phyloP scores from a whole-genome alignment of 2,888 invertebrate species.

The Melanostoma mellinum region DNA sequence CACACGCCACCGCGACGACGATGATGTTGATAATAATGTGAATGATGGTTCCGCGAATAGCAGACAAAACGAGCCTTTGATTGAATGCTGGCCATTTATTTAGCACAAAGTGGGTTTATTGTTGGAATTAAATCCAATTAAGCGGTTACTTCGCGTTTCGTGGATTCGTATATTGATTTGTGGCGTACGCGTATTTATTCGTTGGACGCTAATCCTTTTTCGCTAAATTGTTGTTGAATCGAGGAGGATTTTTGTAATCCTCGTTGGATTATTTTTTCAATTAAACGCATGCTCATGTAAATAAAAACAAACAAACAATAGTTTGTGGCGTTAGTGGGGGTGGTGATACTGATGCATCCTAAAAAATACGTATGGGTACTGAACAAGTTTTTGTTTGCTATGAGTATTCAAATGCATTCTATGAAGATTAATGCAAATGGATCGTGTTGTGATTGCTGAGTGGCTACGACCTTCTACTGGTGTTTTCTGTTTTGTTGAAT shows the following conservation, averaged over 20 bases:
- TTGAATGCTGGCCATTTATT: conserved; percentile 58
- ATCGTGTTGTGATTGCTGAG: no score
- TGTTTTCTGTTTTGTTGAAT: no score
- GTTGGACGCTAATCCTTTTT: conserved; percentile 41
- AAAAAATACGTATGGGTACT: no score
- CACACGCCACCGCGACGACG: neutral
- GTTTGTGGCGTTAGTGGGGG: neutral
- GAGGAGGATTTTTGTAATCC: conserved; percentile 9
- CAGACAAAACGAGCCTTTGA: conserved; percentile 40
- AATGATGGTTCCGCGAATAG: conserved; percentile 16
- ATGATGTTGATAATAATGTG: neutral
- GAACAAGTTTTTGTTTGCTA: no score
- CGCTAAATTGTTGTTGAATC: conserved; percentile 38
- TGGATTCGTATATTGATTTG: conserved; percentile 49
- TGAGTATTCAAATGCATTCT: no score
- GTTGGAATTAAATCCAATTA: conserved; percentile 60
- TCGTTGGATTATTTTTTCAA: conserved; percentile 19
- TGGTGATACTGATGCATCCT: no score
- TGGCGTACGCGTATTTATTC: conserved; percentile 18
- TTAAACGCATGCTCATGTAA: conserved; percentile 29
- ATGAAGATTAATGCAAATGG: no score
- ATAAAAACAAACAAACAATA: conserved; percentile 21
- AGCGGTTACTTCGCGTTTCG: conserved; percentile 29
- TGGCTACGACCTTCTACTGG: no score
- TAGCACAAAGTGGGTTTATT: conserved; percentile 42